Evolutionary conservation across 53 echinoderm and acorn worm species (phyloP).

Genomic region (Henricia sp.): DNA sequence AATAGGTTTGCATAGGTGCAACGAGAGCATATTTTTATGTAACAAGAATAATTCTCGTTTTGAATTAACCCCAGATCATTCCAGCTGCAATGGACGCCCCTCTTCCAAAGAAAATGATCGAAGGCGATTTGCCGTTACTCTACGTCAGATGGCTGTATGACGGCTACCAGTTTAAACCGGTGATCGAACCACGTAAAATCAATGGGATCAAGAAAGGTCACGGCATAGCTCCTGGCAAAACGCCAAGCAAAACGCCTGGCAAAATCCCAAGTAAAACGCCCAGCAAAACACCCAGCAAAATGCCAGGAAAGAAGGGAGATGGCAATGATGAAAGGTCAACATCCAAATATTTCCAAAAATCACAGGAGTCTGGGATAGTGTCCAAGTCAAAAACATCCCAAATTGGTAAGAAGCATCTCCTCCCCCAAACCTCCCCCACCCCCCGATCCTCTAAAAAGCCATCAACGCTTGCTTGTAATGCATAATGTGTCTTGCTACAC

Average conservation of each 20-base stretch:
- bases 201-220: conserved; percentile 10
- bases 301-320: background rate
- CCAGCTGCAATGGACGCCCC: conserved; percentile 30
- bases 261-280: background rate
- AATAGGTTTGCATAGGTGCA: too few species aligned
- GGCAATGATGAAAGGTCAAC: conserved; percentile 25
- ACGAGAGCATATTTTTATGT: too few species aligned
- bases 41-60: too few species aligned
- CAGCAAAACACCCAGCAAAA: conserved; percentile 2
- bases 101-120: conserved; percentile 25
- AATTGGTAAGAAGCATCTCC: conserved; percentile 31
- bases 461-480: too few species aligned
- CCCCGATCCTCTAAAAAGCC: too few species aligned
- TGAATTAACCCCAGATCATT: conserved; percentile 42
- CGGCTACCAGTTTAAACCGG: conserved; percentile 38
- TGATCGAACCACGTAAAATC: conserved; percentile 23
- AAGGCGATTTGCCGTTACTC: conserved; percentile 40
- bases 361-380: conserved; percentile 1
- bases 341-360: background rate
- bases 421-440: too few species aligned
- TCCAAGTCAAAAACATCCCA: conserved; percentile 5
- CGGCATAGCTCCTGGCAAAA: conserved; percentile 9
- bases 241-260: conserved; percentile 1
- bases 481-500: too few species aligned
- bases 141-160: conserved; percentile 75